Base-by-base conservation (phyloP, 2,113 vertebrate species). In the Sardina pilchardus region DNA sequence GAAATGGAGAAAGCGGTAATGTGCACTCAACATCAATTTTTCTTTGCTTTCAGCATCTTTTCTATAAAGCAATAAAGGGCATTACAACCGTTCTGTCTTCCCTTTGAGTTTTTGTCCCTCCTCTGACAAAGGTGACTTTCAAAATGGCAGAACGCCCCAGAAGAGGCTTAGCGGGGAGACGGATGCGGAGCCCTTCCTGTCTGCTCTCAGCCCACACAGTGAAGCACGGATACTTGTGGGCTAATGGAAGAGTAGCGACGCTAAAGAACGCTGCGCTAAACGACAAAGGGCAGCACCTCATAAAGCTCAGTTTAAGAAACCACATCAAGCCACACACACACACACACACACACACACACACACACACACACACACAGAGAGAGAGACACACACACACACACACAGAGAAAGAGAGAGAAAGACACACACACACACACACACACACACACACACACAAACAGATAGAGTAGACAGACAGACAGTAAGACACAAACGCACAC, bases 41-140 rank as follows among this genome's bases (percentile, higher is more conserved):
- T 53, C 12, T 43, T 47, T 39, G 26, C 83, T 56, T 81, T 42
- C 67, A 71, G 63, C n/a, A 10, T 71, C 63, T 71, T 71, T 34
- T 71, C 34, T 71, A 30, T 63, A 71, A 71, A 34, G 63, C 63
- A 71, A 71, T 71, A 71, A 14, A 71, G 63, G 63, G 26, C 30
- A 34, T 71, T 71, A 71, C 63, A 71, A 71, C 19, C 26, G 43
- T 19, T 43, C 8, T 83, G 36, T 21, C 88, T 88, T 88, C 90
- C 85, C 19, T 86, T 85, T 85, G 84, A 88, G 86, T 83, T 89
- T 88, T 86, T 67, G 21, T 45, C 36, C 16, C 24, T 34, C 39
- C 50, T 91, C 88, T 36, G 83, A 86, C 89, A 87, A 86, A 90
- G 91, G 92, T 91, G 89, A 90, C 87, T 88, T 83, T 44, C 84